Percentiles rank a stretch among this genome's conserved stretches.
Evolutionary conservation across 1,140 invertebrate genomes (phyloP).

Genomic region (Drosophila leontia): DNA sequence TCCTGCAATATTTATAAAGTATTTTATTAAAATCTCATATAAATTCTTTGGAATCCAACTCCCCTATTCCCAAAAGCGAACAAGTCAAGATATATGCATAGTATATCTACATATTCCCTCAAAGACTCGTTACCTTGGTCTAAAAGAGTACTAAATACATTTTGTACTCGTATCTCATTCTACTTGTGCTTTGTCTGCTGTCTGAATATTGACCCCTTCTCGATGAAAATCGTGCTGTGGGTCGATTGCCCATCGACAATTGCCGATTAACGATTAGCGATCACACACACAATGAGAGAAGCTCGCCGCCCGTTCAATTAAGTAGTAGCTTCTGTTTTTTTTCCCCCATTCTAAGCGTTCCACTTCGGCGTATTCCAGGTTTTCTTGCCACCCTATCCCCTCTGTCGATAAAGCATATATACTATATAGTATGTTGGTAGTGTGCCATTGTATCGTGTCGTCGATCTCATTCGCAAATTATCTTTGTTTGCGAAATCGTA

Average conservation of each 20-base stretch:
- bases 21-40: too few relatives aligned
- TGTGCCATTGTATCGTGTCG: slow-evolving; percentile 67
- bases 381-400: slow-evolving; percentile 8
- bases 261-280: slow-evolving; percentile 25
- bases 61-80: neutral
- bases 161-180: neutral
- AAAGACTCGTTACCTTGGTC: slow-evolving; percentile 1
- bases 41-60: too few relatives aligned
- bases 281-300: neutral
- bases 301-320: neutral
- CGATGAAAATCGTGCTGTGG: slow-evolving; percentile 1
- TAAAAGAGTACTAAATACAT: neutral
- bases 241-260: slow-evolving; percentile 6
- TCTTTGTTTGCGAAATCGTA: slow-evolving; percentile 80
- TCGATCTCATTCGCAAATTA: slow-evolving; percentile 80
- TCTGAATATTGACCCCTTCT: slow-evolving; percentile 1
- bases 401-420: neutral
- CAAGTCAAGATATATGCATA: neutral
- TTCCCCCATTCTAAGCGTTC: neutral
- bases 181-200: slow-evolving; percentile 15
- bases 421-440: slow-evolving; percentile 16
- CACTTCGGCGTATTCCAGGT: slow-evolving; percentile 11
- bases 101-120: neutral
- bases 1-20: too few relatives aligned
- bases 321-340: slow-evolving; percentile 26